Base-by-base conservation (phyloP, 1,140 invertebrate species). In the Tetragonula clypearis region DNA sequence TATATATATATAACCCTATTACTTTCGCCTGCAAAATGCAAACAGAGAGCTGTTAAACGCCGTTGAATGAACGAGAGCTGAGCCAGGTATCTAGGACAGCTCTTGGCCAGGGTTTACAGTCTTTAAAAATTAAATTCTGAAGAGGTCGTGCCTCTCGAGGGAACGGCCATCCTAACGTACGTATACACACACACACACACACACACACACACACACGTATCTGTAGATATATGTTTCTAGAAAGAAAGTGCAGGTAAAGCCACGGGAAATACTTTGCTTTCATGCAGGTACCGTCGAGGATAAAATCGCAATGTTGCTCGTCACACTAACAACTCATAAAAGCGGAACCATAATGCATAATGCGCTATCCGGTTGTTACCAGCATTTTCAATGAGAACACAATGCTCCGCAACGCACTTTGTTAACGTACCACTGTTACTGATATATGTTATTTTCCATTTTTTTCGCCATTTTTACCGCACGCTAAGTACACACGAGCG, bases 71-170 rank as follows among this genome's bases (percentile, higher is more conserved):
- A 23, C 14, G 30, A 62, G 21, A 11, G 9, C 9, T 3, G 19
- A 49, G 30, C 30, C 30, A 12, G 12, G 58, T 53, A 82, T 74
- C n/a, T 74, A 74, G 71, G 71, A 26, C 71, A 74, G 5, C 41
- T 60, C 30, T 60, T 30, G 49, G 79, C 21, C n/a, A n/a, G 26
- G 11, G n/a, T 49, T 74, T 82, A 55, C 49, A 74, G 26, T 53
- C 41, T 82, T 82, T 74, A 62, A 82, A 74, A 15, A 82, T 82
- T 74, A 30, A 82, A 82, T 82, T 65, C 56, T 35, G 71, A 74
- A 30, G 58, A 74, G 56, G 71, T 53, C n/a, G n/a, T 23, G 71
- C 30, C 41, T 62, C 56, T 74, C 17, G 17, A 55, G 41, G 35
- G 56, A 35, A 62, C 41, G 41, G 56, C 71, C 19, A 74, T 74